These are phyloP conservation scores for Steinernema carpocapsae DNA, from an alignment of 2,888 invertebrate species.

Conservation along the genomic window DNA sequence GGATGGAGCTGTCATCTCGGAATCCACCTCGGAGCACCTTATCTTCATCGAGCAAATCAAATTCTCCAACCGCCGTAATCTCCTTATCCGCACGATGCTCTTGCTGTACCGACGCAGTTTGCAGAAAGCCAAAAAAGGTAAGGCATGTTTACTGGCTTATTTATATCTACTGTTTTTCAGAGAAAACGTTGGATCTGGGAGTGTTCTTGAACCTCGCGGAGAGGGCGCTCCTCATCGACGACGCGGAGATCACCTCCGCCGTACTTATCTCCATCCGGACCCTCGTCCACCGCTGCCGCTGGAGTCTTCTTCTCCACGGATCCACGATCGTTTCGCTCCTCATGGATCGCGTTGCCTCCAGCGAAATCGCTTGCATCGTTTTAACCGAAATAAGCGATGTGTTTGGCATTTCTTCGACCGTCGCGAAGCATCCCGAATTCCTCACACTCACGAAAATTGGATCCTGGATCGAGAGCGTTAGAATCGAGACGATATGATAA, in stretches of 20 bases:
- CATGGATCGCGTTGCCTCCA: background rate
- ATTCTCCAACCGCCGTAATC: background rate
- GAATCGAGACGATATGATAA: background rate
- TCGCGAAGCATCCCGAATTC: background rate
- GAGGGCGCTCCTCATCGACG: background rate
- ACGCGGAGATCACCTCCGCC: background rate
- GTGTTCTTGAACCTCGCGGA: background rate
- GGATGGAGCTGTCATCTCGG: background rate
- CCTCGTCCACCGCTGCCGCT: constrained; percentile 2
- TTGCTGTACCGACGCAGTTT: constrained; percentile 7
- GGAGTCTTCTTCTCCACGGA: background rate
- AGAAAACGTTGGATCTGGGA: background rate
- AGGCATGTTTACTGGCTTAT: no score
- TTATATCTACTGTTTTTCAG: background rate
- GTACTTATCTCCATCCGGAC: background rate
- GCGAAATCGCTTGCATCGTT: background rate
- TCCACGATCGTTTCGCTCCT: background rate
- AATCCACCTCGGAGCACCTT: background rate
- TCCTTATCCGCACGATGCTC: background rate
- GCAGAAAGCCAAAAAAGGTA: background rate
- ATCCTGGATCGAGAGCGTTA: constrained; percentile 1
- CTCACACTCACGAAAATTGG: background rate
- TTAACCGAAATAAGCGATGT: constrained; percentile 4
- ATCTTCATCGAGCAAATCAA: constrained; percentile 27
- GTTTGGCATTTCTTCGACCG: background rate